Percentiles rank a stretch among this genome's conserved stretches.
These are phyloP conservation scores for Geophilus truncorum DNA, from an alignment of 2,888 invertebrate genomes.

Conservation along the genomic window DNA sequence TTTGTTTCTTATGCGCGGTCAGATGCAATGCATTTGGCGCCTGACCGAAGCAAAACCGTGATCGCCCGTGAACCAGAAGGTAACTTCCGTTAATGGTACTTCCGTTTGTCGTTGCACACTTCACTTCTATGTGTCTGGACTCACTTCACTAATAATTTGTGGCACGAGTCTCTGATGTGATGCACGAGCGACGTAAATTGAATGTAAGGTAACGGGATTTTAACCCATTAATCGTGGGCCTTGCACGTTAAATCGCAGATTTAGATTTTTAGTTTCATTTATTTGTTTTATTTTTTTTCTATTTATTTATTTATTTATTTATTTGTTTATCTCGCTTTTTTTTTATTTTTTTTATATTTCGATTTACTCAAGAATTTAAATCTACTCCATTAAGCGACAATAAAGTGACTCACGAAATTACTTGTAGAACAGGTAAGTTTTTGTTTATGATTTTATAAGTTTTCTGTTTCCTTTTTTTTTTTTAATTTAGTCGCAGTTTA, in stretches of 20 bases:
- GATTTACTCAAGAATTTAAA: not conserved
- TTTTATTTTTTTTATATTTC: not conserved
- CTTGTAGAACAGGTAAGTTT: not conserved
- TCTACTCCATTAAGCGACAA: not conserved
- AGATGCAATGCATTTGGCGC: conserved; percentile 40
- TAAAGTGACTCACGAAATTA: not conserved
- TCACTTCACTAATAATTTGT: not conserved
- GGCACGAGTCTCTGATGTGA: not conserved
- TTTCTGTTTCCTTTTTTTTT: not conserved
- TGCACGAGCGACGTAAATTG: not conserved
- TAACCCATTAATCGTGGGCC: not conserved
- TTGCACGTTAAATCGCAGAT: not conserved
- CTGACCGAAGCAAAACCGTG: conserved; percentile 44
- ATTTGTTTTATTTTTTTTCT: not conserved
- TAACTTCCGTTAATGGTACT: conserved; percentile 30
- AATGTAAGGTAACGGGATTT: not conserved
- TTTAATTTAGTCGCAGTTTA: not conserved
- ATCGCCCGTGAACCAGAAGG: conserved; percentile 42
- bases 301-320: not conserved
- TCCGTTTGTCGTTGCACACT: not conserved
- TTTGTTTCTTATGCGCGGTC: conserved; percentile 38
- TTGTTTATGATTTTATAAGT: not conserved
- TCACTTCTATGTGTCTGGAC: not conserved
- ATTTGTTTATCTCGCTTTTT: not conserved
- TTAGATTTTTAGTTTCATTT: not conserved